Conservation (phyloP, 2,888 invertebrate genomes). For the Oithona nana region DNA sequence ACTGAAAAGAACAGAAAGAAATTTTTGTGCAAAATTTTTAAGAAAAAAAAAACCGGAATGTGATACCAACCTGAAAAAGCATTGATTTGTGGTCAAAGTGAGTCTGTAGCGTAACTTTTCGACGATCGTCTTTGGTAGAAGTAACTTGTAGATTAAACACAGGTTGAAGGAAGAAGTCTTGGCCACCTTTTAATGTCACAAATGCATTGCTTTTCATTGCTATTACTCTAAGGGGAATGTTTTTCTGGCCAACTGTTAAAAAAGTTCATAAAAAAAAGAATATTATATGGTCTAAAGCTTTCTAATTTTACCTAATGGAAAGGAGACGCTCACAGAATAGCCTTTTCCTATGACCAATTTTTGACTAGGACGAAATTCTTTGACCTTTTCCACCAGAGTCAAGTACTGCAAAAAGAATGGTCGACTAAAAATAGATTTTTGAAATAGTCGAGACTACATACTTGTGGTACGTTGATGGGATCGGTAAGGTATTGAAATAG, state of each 20-base stretch:
- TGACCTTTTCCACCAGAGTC: not conserved
- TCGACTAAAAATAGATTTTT: too few species aligned
- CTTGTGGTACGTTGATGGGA: not conserved
- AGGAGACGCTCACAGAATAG: not conserved
- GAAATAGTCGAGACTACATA: not conserved
- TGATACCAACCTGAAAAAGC: not conserved
- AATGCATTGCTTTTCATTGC: not conserved
- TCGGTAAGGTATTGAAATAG: not conserved
- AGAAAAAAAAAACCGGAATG: too few species aligned
- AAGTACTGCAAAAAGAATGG: not conserved
- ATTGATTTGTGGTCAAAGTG: not conserved
- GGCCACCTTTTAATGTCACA: not conserved
- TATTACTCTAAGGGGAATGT: not conserved
- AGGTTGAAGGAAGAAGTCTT: not conserved
- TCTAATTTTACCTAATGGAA: not conserved
- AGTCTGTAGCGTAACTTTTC: not conserved
- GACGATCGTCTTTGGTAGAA: not conserved
- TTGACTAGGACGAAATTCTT: not conserved
- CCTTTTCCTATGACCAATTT: not conserved
- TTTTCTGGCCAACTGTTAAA: not conserved
- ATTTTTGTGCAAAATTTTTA: not conserved
- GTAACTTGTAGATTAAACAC: not conserved
- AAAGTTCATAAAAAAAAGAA: too few species aligned
- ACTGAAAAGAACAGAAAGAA: not conserved
- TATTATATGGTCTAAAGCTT: too few species aligned